These are phyloP conservation scores for Cephus spinipes DNA, from an alignment of 2,888 invertebrate species.

Conservation along the genomic window DNA sequence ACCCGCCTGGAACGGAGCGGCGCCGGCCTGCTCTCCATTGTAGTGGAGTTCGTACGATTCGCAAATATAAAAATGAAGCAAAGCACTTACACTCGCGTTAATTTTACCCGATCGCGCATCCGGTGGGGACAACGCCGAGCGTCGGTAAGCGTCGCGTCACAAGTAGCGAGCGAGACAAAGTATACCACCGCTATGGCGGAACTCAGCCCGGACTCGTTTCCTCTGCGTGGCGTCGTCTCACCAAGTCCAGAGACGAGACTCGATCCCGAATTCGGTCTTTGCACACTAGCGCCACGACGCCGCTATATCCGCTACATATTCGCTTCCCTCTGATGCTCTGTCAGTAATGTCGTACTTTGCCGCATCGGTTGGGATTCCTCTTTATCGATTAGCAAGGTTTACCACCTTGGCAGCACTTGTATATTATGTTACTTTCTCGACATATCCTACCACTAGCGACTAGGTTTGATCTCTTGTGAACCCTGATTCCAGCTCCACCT, in stretches of 20 bases:
- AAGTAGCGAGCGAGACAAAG: conserved; percentile 48
- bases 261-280: conserved; percentile 39
- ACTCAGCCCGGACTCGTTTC: conserved; percentile 34
- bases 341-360: conserved; percentile 5
- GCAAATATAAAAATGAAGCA: conserved; percentile 4
- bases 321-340: conserved; percentile 6
- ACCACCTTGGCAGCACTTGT: neutral
- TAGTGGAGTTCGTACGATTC: conserved; percentile 35
- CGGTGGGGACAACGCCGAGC: conserved; percentile 58
- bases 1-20: conserved; percentile 74
- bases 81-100: conserved; percentile 25
- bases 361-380: neutral
- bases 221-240: conserved; percentile 43
- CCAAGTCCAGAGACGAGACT: conserved; percentile 28
- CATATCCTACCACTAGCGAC: neutral
- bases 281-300: conserved; percentile 45
- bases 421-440: neutral
- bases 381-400: neutral
- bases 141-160: conserved; percentile 62
- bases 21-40: conserved; percentile 74
- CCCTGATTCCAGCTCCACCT: neutral
- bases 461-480: neutral
- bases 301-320: neutral
- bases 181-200: conserved; percentile 58
- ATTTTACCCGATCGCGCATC: conserved; percentile 34